Evolutionary conservation across 2,888 invertebrate genomes (phyloP).

Genomic region (Anticlea derivata): DNA sequence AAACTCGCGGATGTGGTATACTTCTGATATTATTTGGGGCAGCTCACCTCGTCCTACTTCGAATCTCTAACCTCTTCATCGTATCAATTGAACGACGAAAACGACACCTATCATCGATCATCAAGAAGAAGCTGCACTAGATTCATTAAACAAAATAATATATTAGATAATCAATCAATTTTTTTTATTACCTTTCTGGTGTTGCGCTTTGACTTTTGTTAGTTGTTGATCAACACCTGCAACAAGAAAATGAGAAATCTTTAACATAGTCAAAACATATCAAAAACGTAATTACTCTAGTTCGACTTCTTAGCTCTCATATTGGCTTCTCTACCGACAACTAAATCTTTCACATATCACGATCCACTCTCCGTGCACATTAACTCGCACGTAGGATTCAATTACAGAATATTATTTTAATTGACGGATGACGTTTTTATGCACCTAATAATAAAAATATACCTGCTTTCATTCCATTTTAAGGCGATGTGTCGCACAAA

Average conservation of each 20-base stretch:
- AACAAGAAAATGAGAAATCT: slow-evolving; percentile 44
- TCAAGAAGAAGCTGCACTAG: neutral
- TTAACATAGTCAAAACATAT: slow-evolving; percentile 32
- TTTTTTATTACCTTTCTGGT: slow-evolving; percentile 56
- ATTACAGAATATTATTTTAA: slow-evolving; percentile 52
- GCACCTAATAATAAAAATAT: slow-evolving; percentile 9
- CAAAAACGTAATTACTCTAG: neutral
- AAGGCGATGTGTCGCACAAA: slow-evolving; percentile 6
- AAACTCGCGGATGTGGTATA: slow-evolving; percentile 78
- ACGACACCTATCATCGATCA: neutral
- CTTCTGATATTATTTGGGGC: slow-evolving; percentile 75
- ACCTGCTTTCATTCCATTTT: slow-evolving; percentile 7
- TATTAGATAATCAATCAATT: neutral
- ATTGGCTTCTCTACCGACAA: too few species aligned
- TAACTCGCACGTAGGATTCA: slow-evolving; percentile 39
- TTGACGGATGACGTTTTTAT: slow-evolving; percentile 51
- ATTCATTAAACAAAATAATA: neutral
- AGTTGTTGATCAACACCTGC: slow-evolving; percentile 50
- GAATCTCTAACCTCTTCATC: neutral
- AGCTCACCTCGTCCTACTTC: slow-evolving; percentile 34
- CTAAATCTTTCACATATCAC: slow-evolving; percentile 18
- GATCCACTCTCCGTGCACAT: slow-evolving; percentile 2
- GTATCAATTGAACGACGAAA: neutral
- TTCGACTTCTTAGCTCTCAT: too few species aligned
- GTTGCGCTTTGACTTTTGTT: slow-evolving; percentile 44